These are phyloP conservation scores for Brenthis hecate DNA, from an alignment of 2,888 invertebrate species.

Conservation along the genomic window DNA sequence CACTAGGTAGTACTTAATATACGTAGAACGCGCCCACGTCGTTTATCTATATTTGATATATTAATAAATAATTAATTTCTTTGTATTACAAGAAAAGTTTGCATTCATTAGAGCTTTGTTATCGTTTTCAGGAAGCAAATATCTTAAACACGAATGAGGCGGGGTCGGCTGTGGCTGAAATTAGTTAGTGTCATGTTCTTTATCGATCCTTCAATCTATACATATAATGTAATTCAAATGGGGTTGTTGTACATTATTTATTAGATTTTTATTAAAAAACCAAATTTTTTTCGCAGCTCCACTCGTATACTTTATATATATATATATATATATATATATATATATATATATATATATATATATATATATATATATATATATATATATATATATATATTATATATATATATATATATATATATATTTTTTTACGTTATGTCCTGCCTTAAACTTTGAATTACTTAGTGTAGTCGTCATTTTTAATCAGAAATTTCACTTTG, in stretches of 20 bases:
- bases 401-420: no score
- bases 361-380: no score
- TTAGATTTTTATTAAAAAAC: constrained; percentile 13
- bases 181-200: constrained; percentile 37
- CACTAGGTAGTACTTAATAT: no score
- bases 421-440: no score
- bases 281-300: neutral
- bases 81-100: constrained; percentile 3
- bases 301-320: neutral
- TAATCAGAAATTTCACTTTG: no score
- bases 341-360: no score
- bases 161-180: constrained; percentile 28
- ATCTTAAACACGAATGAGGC: constrained; percentile 32
- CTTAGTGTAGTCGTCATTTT: no score
- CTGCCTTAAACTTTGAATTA: no score
- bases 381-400: neutral
- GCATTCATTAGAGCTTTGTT: constrained; percentile 13
- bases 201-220: constrained; percentile 15
- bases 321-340: no score
- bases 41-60: neutral
- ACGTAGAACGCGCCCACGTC: no score
- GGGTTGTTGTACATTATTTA: no score
- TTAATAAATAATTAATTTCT: constrained; percentile 16
- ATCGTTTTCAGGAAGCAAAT: constrained; percentile 12
- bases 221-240: no score